Base-by-base conservation (phyloP, 2,888 invertebrate genomes). In the Fragum fragum region DNA sequence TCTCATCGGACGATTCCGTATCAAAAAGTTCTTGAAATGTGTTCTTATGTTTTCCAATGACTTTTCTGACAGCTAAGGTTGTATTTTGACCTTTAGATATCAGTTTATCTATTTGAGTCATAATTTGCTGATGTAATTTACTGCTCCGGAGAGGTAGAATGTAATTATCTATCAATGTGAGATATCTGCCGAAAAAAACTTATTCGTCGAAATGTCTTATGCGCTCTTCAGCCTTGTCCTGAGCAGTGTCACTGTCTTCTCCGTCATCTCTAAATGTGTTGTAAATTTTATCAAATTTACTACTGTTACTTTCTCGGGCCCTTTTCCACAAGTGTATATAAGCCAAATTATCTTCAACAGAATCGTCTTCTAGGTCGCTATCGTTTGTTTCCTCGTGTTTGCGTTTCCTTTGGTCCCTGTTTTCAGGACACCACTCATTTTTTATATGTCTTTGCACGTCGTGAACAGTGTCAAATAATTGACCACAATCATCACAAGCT, bases 401-500 rank as follows among this genome's bases (percentile, higher is more conserved):
- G 6, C 52, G 36, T 68, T 76, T 81, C 59, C n/a, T 55, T 23
- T 0, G 61, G 70, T 73, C 69, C 0, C 39, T 28, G 39, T 61
- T 47, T 53, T 81, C 76, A 1, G 69, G 69, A 76, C 81, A 81
- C 76, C 76, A 73, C 1, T 73, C 76, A 1, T 55, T 1, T 81
- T 81, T 81, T 0, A 81, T 26, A 26, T 81, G 81, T 68, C 81
- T n/a, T n/a, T 81, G 76, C 1, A 81, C 76, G 39, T 79, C 79
- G 55, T 75, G 79, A 1, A 18, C 16, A 1, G 55, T 18, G 29
- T 75, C 72, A 71, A 79, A 79, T 32, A 79, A 42, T 16, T 55
- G 36, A 5, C 79, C 79, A 72, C 79, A 75, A 32, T 79, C 79
- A 18, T 79, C 79, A 59, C 79, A 79, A 42, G 75, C 52, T 6